Evolutionary conservation across 2,113 vertebrate species (phyloP).

Genomic region (Oncorhynchus masou): DNA sequence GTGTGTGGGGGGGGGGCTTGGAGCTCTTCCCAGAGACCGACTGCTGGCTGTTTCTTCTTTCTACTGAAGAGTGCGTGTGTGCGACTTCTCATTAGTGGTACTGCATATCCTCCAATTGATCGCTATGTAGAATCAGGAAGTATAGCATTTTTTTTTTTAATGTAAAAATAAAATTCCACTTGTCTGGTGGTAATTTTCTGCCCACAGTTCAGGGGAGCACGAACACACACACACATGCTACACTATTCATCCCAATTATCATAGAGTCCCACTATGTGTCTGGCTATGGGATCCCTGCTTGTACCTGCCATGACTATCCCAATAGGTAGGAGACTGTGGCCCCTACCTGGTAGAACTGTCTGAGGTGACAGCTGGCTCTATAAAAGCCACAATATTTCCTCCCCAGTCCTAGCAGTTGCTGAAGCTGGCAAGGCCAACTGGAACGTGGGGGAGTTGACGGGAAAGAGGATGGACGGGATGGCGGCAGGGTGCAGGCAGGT

Average conservation of each 20-base stretch:
- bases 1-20: neutral
- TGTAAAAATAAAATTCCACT: neutral
- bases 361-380: no score
- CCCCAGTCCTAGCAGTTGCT: no score
- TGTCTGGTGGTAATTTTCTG: constrained; percentile 21
- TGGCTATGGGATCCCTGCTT: no score
- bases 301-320: no score
- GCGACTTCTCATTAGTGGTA: constrained; percentile 15
- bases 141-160: neutral
- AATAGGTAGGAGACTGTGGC: no score
- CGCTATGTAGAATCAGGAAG: constrained; percentile 26
- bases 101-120: constrained; percentile 19
- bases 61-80: neutral
- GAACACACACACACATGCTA: neutral
- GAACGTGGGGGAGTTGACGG: neutral
- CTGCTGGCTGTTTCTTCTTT: neutral
- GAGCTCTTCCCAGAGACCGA: constrained; percentile 12
- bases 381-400: no score
- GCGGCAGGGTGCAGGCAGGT: neutral
- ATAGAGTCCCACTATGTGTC: no score
- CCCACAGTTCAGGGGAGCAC: neutral
- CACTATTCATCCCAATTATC: no score
- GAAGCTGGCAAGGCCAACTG: neutral
- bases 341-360: no score
- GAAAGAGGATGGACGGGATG: neutral